Conservation (phyloP, 2,113 vertebrate species). For the Spea bombifrons region DNA sequence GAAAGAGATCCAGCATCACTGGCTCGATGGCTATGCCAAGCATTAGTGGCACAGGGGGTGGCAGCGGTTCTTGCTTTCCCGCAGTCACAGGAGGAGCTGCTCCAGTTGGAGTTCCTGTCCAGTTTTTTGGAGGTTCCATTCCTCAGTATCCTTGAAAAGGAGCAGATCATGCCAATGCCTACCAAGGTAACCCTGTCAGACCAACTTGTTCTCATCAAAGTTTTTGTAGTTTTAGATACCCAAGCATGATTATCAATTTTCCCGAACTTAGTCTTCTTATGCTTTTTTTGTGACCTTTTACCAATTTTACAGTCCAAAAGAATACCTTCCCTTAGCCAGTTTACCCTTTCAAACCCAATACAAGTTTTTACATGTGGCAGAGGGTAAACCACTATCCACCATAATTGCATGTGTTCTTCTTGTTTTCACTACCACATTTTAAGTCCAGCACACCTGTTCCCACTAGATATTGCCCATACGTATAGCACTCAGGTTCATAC, state of each 20-base stretch:
- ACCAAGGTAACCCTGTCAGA: conserved; percentile 66
- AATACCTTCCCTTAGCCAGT: too few species aligned
- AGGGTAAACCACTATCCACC: too few species aligned
- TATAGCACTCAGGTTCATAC: not conserved
- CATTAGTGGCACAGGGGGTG: conserved; percentile 73
- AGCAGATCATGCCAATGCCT: conserved; percentile 70
- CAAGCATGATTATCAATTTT: not conserved
- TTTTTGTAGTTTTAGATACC: not conserved
- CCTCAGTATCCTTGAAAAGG: conserved; percentile 76
- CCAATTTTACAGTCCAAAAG: too few species aligned
- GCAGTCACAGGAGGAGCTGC: conserved; percentile 77
- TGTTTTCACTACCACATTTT: too few species aligned
- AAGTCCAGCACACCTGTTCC: too few species aligned
- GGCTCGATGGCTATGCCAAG: conserved; percentile 72
- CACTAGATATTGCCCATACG: too few species aligned
- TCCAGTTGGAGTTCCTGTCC: conserved; percentile 83
- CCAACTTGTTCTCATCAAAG: not conserved
- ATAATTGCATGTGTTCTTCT: too few species aligned
- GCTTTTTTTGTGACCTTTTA: not conserved
- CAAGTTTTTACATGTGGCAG: too few species aligned
- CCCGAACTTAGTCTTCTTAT: not conserved
- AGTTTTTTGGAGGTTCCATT: conserved; percentile 79
- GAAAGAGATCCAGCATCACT: conserved; percentile 77
- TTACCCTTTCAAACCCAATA: too few species aligned
- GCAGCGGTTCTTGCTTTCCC: conserved; percentile 81